Base-by-base conservation (phyloP, 2,797 vertebrate genomes). In the Pseudochaenichthys georgianus region DNA sequence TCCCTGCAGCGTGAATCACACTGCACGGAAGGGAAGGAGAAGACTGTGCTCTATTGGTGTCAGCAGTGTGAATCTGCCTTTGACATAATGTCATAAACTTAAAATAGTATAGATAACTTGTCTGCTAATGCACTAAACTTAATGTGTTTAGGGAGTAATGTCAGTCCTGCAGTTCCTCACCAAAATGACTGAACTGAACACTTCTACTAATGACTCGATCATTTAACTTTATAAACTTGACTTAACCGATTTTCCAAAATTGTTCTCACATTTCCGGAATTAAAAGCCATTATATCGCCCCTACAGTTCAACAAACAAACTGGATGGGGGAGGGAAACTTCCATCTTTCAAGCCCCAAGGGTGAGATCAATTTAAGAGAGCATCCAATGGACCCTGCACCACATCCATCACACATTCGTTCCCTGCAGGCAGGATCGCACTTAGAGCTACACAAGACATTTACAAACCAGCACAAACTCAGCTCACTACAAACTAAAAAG, bases 341-440 rank as follows among this genome's bases (percentile, higher is more conserved):
- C 19, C 13, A 64, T 60, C 59, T 48, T 55, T 64, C 15, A 72
- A 65, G 50, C 67, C 66, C 28, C 48, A 48, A 46, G 53, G 66
- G 54, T 53, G 65, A 78, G 48, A 80, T 78, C 48, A 73, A 62
- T 80, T 63, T 73, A n/a, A 77, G 67, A 50, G 19, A 64, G 75
- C 19, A 51, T 45, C 42, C 66, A 59, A 46, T 77, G 31, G 70
- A 73, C 47, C 64, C 21, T 48, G 13, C 16, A 75, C 47, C 45
- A 52, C 45, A 62, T 48, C 60, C n/a, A 55, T 59, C 54, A 41
- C 61, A 59, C 57, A 60, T 54, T 38, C 57, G 65, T 16, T 70
- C 46, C 4, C 19, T 19, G 19, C 52, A 47, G 15, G 45, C 51
- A 77, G 54, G 34, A 38, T 4, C 47, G 16, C 65, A 77, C 46